Evolutionary conservation across 2,113 vertebrate species (phyloP).

Genomic region (Actinemys pallida): DNA sequence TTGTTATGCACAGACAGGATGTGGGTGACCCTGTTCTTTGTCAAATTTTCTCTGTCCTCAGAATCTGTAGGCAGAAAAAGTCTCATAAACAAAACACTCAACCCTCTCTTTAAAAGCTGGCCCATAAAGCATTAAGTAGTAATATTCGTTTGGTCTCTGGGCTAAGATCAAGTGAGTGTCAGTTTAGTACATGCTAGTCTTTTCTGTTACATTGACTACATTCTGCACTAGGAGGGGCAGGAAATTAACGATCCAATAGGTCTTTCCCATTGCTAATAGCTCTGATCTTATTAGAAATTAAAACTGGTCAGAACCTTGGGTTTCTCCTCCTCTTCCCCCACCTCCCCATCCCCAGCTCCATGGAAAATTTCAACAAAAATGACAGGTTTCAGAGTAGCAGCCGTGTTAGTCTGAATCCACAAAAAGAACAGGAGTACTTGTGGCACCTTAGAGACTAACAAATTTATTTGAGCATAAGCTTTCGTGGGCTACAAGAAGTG

Average conservation of each 20-base stretch:
- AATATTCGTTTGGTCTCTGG: not conserved
- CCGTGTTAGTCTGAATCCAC: too few relatives aligned
- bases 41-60: slow-evolving; percentile 84
- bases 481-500: too few relatives aligned
- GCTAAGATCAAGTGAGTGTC: not conserved
- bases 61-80: slow-evolving; percentile 77
- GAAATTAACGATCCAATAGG: not conserved
- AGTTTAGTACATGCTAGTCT: not conserved
- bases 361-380: not conserved
- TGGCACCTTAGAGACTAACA: too few relatives aligned
- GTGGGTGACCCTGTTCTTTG: slow-evolving; percentile 86
- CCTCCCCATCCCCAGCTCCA: too few relatives aligned
- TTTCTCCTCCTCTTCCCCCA: not conserved
- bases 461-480: too few relatives aligned
- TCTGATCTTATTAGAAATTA: not conserved
- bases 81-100: accelerated
- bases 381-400: too few relatives aligned
- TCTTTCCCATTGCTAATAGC: not conserved
- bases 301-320: not conserved
- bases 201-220: not conserved
- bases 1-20: slow-evolving; percentile 88
- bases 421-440: too few relatives aligned
- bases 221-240: not conserved
- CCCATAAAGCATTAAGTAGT: not conserved
- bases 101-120: not conserved